These are phyloP conservation scores for Corythoichthys haematopterus DNA, from an alignment of 2,113 vertebrate genomes.

Conservation along the genomic window DNA sequence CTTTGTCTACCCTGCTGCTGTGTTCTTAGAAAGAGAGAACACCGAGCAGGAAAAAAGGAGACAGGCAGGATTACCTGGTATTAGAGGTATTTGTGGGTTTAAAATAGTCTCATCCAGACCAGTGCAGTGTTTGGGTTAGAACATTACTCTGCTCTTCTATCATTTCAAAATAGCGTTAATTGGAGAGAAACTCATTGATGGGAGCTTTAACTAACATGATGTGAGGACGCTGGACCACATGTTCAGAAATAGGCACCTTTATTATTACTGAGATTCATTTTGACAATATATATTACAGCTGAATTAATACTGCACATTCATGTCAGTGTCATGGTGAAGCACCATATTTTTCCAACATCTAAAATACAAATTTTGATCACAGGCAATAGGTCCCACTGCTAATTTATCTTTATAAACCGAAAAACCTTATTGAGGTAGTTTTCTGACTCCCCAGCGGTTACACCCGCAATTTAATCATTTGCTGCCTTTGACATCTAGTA, in stretches of 20 bases:
- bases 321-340: not conserved
- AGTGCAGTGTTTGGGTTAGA: constrained; percentile 12
- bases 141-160: not conserved
- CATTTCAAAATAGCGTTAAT: not conserved
- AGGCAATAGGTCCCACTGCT: constrained; percentile 22
- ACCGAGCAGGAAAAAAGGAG: constrained; percentile 27
- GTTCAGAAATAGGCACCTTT: constrained; percentile 5
- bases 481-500: no score
- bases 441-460: constrained; percentile 2
- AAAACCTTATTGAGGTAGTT: constrained; percentile 22
- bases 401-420: constrained; percentile 8
- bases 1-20: constrained; percentile 7
- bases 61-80: constrained; percentile 57
- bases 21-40: constrained; percentile 26
- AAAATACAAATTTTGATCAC: constrained; percentile 5
- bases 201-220: not conserved
- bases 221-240: not conserved
- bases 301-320: not conserved
- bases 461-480: not conserved
- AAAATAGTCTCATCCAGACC: constrained; percentile 52
- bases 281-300: constrained; percentile 14
- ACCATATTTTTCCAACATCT: constrained; percentile 9
- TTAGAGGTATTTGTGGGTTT: constrained; percentile 57
- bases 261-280: not conserved
- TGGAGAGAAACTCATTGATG: not conserved